These are phyloP conservation scores for Aphidius ervi DNA, from an alignment of 1,140 invertebrate species.

Conservation along the genomic window DNA sequence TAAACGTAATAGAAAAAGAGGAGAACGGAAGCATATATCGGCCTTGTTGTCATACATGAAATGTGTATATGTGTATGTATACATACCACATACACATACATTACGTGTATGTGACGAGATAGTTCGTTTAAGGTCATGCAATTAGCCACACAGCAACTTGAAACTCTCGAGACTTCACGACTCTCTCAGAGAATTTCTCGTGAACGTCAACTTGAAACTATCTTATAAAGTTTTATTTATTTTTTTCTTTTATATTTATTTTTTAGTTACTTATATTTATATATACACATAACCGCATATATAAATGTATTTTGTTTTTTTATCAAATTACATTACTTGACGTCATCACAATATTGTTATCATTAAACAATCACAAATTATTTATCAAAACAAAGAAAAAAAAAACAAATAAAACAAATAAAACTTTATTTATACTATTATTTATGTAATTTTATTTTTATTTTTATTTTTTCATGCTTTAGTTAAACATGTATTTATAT, in stretches of 20 bases:
- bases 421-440: no score
- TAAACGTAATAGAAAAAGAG: conserved; percentile 10
- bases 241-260: neutral
- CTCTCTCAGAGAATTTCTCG: conserved; percentile 6
- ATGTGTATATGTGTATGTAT: no score
- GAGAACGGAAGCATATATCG: conserved; percentile 24
- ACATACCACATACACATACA: neutral
- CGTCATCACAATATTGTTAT: no score
- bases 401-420: no score
- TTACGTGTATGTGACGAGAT: conserved; percentile 15
- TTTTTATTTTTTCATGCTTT: no score
- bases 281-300: no score
- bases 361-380: no score
- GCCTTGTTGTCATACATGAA: conserved; percentile 17
- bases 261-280: no score
- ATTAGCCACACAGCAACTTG: conserved; percentile 23
- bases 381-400: neutral
- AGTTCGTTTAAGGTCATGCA: conserved; percentile 26
- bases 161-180: conserved; percentile 15
- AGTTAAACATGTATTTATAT: no score
- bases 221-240: conserved; percentile 10
- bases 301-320: no score
- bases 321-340: no score
- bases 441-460: no score
- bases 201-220: conserved; percentile 7